phyloP scores from a whole-genome alignment of 1,140 invertebrate genomes.

The Helicoverpa armigera region DNA sequence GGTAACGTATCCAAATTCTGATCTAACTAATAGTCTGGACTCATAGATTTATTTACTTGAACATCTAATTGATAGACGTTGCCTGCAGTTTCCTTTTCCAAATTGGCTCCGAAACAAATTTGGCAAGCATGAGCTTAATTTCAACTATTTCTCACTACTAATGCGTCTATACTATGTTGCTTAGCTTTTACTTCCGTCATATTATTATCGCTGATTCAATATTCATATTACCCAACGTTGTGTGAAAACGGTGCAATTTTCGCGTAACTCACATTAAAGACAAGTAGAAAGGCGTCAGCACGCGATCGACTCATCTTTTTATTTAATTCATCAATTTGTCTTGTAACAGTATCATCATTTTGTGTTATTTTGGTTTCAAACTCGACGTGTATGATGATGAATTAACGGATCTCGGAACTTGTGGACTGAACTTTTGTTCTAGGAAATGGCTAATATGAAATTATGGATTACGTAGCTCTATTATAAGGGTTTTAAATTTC shows the following conservation, averaged over 20 bases:
- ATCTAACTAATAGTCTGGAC: not conserved
- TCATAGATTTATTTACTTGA: not conserved
- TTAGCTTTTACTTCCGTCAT: not conserved
- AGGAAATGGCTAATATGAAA: not conserved
- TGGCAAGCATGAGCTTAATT: no score
- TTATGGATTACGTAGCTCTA: not conserved
- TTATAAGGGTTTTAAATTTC: no score
- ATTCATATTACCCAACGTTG: conserved; percentile 12
- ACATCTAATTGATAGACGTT: not conserved
- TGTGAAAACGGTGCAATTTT: conserved; percentile 36
- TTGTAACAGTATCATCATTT: conserved; percentile 36
- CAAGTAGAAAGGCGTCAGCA: conserved; percentile 9
- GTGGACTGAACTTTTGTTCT: conserved; percentile 17
- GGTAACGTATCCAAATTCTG: not conserved
- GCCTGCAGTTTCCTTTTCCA: not conserved
- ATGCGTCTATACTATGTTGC: not conserved
- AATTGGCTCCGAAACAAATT: not conserved
- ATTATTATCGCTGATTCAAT: conserved; percentile 16
- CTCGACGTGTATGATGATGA: conserved; percentile 19
- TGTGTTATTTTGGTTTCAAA: conserved; percentile 9
- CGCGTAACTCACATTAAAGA: conserved; percentile 28
- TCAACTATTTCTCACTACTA: not conserved
- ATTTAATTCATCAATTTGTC: conserved; percentile 37
- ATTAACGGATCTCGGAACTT: conserved; percentile 6
- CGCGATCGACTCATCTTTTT: conserved; percentile 37